A percentile compares a stretch with the other conserved stretches of the same genome.
These are phyloP conservation scores for Caenorhabditis imperialis DNA, from an alignment of 2,888 invertebrate genomes.

Conservation along the genomic window DNA sequence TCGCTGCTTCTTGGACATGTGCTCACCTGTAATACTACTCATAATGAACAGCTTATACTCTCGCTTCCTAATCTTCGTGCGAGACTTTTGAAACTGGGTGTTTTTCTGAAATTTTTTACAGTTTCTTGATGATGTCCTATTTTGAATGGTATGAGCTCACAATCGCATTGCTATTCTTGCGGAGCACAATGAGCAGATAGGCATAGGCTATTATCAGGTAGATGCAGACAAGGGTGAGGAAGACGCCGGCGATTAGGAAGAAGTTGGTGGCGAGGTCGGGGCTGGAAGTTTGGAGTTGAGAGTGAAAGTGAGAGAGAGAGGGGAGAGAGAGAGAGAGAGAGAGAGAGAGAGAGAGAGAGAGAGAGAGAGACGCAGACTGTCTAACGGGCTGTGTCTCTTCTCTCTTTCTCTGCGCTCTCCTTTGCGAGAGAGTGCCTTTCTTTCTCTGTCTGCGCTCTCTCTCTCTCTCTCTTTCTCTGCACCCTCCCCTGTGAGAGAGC, in stretches of 20 bases:
- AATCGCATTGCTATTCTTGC: slow-evolving; percentile 27
- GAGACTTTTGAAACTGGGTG: slow-evolving; percentile 18
- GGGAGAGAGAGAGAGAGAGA: no score
- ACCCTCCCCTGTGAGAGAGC: no score
- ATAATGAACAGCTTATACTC: slow-evolving; percentile 42
- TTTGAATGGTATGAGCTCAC: slow-evolving; percentile 4
- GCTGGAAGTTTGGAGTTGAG: no score
- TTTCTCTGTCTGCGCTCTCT: no score
- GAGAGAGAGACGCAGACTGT: no score
- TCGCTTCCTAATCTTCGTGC: slow-evolving; percentile 12
- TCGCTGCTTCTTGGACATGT: background rate
- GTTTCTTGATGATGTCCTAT: background rate
- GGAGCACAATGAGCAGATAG: slow-evolving; percentile 24
- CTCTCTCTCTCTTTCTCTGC: no score
- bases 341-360: no score
- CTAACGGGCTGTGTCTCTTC: no score
- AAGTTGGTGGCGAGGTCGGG: slow-evolving; percentile 16
- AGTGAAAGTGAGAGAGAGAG: no score
- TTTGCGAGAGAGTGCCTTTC: no score
- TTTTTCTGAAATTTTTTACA: slow-evolving; percentile 20
- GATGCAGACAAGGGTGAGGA: slow-evolving; percentile 9
- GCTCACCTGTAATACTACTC: slow-evolving; percentile 33
- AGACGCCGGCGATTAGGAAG: slow-evolving; percentile 32
- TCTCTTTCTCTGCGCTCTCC: no score
- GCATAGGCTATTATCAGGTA: slow-evolving; percentile 37